phyloP scores from a whole-genome alignment of 2,113 vertebrate genomes.

The Bubo scandiacus region DNA sequence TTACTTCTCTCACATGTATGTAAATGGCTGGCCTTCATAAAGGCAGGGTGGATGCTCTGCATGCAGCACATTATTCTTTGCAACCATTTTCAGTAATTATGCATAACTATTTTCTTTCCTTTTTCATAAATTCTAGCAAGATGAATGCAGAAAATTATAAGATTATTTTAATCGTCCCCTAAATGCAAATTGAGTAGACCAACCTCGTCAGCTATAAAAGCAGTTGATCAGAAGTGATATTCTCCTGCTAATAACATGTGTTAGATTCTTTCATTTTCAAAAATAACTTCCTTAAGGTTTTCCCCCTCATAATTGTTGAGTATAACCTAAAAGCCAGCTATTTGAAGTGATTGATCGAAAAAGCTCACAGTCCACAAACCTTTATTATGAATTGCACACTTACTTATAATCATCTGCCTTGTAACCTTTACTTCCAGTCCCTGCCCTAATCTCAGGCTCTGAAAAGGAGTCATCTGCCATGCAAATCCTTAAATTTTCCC shows the following conservation, averaged over 20 bases:
- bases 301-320: not conserved
- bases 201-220: conserved; percentile 14
- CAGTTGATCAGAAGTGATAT: not conserved
- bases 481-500: conserved; percentile 10
- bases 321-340: conserved; percentile 13
- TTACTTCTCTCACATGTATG: not conserved
- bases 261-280: conserved; percentile 8
- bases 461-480: not conserved
- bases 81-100: not conserved
- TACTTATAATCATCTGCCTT: not conserved
- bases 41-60: not conserved
- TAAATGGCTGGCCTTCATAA: not conserved
- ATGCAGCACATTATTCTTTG: not conserved
- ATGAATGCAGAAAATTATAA: conserved; percentile 18
- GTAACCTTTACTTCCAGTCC: not conserved
- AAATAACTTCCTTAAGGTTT: conserved; percentile 1
- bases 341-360: conserved; percentile 22
- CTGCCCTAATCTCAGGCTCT: not conserved
- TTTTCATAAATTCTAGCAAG: not conserved
- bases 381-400: not conserved
- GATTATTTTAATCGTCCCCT: not conserved
- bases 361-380: conserved; percentile 12
- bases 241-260: conserved; percentile 10
- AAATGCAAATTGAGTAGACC: conserved; percentile 24
- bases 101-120: not conserved